Percentiles rank a stretch among this genome's conserved stretches.
Conservation (phyloP, 2,888 invertebrate species). For the Marasmarcha lunaedactyla region DNA sequence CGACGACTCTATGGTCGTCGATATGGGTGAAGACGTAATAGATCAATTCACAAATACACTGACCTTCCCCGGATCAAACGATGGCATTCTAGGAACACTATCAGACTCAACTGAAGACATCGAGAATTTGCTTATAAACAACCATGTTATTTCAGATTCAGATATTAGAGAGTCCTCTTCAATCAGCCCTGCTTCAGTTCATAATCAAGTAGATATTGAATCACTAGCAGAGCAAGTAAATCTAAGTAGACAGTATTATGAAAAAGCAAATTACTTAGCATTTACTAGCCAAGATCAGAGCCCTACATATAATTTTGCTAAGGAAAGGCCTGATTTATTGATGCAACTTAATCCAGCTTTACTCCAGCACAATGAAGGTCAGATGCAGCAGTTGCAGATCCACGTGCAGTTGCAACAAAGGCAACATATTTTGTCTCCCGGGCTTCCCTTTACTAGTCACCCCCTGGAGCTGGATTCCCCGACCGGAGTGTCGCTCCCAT, state of each 20-base stretch:
- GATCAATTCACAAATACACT: slow-evolving; percentile 87
- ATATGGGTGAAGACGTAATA: slow-evolving; percentile 81
- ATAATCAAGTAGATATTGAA: slow-evolving; percentile 77
- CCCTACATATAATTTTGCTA: slow-evolving; percentile 71
- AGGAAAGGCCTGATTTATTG: slow-evolving; percentile 72
- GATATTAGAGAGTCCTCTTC: slow-evolving; percentile 80
- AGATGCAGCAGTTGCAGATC: slow-evolving; percentile 75
- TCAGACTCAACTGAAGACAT: slow-evolving; percentile 86
- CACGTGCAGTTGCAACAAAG: slow-evolving; percentile 79
- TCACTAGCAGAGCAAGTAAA: slow-evolving; percentile 82
- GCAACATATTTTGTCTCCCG: slow-evolving; percentile 70
- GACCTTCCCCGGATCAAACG: slow-evolving; percentile 82
- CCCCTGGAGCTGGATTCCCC: slow-evolving; percentile 81
- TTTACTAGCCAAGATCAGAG: slow-evolving; percentile 61
- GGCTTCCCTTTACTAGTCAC: slow-evolving; percentile 74
- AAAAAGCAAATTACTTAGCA: slow-evolving; percentile 59
- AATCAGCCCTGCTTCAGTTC: slow-evolving; percentile 76
- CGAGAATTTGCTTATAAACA: slow-evolving; percentile 76
- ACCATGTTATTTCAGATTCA: slow-evolving; percentile 73
- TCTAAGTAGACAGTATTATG: slow-evolving; percentile 69
- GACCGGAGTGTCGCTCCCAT: slow-evolving; percentile 81
- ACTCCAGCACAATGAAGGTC: slow-evolving; percentile 67
- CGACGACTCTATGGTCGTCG: slow-evolving; percentile 87
- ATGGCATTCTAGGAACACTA: slow-evolving; percentile 81
- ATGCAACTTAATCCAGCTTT: slow-evolving; percentile 71